A percentile compares a stretch with the other conserved stretches of the same genome.
Evolutionary conservation across 2,113 vertebrate species (phyloP).

Genomic region (Piprites chloris): DNA sequence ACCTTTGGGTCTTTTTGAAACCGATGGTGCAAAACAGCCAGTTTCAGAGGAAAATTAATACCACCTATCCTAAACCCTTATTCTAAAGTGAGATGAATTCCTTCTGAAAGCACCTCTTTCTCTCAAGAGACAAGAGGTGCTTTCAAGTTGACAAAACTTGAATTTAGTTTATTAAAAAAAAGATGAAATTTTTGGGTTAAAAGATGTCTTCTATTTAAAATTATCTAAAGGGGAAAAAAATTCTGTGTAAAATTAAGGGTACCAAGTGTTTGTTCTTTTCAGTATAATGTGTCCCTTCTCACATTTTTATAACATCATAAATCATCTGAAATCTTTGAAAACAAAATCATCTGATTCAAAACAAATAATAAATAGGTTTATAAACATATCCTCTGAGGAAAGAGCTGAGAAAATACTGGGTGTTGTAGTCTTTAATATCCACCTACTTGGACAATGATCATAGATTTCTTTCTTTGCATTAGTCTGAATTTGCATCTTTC

Average conservation of each 20-base stretch:
- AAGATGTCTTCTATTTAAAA: background rate
- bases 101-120: background rate
- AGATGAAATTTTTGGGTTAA: background rate
- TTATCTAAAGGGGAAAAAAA: background rate
- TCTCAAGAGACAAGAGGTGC: too few relatives aligned
- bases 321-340: background rate
- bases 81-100: background rate
- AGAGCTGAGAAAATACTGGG: background rate
- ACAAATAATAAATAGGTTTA: background rate
- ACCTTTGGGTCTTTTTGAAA: background rate
- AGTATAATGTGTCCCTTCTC: background rate
- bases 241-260: background rate
- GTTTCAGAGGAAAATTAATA: background rate
- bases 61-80: background rate
- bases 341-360: background rate
- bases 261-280: background rate
- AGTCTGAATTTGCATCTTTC: background rate
- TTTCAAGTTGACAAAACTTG: background rate
- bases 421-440: background rate
- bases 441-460: background rate
- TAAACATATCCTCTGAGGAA: background rate
- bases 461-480: background rate
- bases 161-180: background rate
- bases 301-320: background rate
- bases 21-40: background rate